Base-by-base conservation (phyloP, 2,888 invertebrate species). In the Reticulitermes lucifugus region DNA sequence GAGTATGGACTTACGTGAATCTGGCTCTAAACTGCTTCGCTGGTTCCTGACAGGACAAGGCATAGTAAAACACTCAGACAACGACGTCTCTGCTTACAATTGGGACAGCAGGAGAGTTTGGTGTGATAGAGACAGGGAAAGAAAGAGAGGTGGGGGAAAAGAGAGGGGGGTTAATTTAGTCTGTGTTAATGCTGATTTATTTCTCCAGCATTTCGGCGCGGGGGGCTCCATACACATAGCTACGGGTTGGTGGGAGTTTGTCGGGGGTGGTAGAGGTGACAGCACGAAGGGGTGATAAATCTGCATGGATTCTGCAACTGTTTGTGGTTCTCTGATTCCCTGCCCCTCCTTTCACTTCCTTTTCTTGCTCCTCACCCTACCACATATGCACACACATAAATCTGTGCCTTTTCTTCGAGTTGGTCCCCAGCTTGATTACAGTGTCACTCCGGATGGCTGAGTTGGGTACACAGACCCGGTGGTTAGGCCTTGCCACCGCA, bases 101-200 rank as follows among this genome's bases (percentile, higher is more conserved):
- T 73, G 73, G 41, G 73, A 73, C 73, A 73, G 18, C 41, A 41
- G 41, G 22, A 35, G 73, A 73, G 41, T 73, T 41, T 70, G 35
- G 43, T 71, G 46, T 14, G 25, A 51, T 25, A 59, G 29, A 29
- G 51, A 12, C 12, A 59, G n/a, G 71, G 86, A 35, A 79, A 43
- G 73, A 46, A 79, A 35, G 82, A 55, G 83, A 41, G 79, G 59
- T 25, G n/a, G 73, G 60, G 71, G 22, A 71, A 35, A 41, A 25
- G 55, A 51, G 9, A 41, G 55, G 43, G 85, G 85, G 87, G 87
- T 86, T 87, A 87, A 87, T 87, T 87, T 87, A 87, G 86, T 85
- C 86, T 83, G 87, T 85, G 87, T 87, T 87, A 87, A 87, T 87
- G 85, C 87, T 87, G 87, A 87, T 87, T 87, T 87, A 87, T 84